A percentile compares a stretch with the other conserved stretches of the same genome.
Evolutionary conservation across 2,113 vertebrate genomes (phyloP).

Genomic region (Pollimyrus isidori): DNA sequence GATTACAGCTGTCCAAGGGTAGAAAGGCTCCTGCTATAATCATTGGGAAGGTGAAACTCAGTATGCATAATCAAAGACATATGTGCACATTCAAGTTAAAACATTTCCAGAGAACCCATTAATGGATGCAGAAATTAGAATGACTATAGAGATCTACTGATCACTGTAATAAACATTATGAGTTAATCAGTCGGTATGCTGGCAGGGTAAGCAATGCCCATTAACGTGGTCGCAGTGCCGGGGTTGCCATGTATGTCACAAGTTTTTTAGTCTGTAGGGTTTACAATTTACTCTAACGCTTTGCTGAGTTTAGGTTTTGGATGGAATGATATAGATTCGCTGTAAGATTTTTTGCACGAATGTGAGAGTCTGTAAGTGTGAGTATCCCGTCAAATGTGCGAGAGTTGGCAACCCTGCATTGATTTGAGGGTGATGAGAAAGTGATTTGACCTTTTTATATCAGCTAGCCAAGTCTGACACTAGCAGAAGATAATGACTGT

Average conservation of each 20-base stretch:
- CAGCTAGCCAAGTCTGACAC: background rate
- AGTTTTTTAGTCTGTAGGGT: too few relatives aligned
- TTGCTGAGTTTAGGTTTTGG: too few relatives aligned
- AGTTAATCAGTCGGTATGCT: background rate
- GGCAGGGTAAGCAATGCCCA: background rate
- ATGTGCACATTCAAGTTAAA: background rate
- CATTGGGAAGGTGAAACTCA: background rate
- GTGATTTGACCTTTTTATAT: background rate
- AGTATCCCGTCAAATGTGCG: too few relatives aligned
- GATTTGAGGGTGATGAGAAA: background rate
- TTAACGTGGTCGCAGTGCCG: background rate
- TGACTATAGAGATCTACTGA: background rate
- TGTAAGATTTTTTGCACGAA: too few relatives aligned
- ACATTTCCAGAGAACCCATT: background rate
- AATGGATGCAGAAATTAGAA: background rate
- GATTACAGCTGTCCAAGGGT: background rate
- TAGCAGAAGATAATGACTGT: background rate
- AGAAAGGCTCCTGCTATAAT: background rate
- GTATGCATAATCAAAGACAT: background rate
- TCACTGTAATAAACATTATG: background rate
- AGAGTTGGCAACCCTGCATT: background rate
- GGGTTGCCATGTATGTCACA: too few relatives aligned
- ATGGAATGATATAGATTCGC: too few relatives aligned
- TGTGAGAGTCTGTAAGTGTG: too few relatives aligned
- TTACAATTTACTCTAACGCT: too few relatives aligned